These are phyloP conservation scores for Chloropsis hardwickii DNA, from an alignment of 2,113 vertebrate species.

Conservation along the genomic window DNA sequence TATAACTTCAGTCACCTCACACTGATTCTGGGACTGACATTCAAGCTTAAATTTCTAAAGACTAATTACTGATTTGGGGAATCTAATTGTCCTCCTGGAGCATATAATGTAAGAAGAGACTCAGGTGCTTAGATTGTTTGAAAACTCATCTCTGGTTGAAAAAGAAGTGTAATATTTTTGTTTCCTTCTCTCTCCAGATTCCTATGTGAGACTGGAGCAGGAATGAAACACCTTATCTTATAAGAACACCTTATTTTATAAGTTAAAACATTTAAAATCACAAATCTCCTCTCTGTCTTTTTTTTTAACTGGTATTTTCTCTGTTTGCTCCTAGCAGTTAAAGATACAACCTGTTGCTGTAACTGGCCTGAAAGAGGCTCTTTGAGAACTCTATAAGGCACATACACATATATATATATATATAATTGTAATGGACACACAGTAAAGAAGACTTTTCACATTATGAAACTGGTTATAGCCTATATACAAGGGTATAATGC, in stretches of 20 bases:
- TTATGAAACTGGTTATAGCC: background rate
- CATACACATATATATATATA: background rate
- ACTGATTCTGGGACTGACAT: background rate
- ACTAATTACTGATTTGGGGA: background rate
- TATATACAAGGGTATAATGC: background rate
- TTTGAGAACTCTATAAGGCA: background rate
- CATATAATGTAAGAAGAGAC: background rate
- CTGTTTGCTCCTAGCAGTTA: background rate
- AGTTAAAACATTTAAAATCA: background rate
- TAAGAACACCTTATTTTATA: background rate
- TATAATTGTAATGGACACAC: background rate
- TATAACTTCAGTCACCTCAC: background rate
- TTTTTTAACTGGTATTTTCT: background rate
- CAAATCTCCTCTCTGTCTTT: background rate
- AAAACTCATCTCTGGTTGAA: background rate
- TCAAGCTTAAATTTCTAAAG: background rate
- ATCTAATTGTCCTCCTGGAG: background rate
- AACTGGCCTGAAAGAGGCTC: background rate
- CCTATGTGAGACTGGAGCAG: background rate
- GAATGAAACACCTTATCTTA: background rate
- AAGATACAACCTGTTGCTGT: background rate
- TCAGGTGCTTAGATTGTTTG: background rate
- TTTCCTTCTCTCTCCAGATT: slow-evolving; percentile 19
- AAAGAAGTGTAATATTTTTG: background rate
- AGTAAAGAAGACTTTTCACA: background rate